Base-by-base conservation (phyloP, 2,797 vertebrate species). In the Periparus ater region DNA sequence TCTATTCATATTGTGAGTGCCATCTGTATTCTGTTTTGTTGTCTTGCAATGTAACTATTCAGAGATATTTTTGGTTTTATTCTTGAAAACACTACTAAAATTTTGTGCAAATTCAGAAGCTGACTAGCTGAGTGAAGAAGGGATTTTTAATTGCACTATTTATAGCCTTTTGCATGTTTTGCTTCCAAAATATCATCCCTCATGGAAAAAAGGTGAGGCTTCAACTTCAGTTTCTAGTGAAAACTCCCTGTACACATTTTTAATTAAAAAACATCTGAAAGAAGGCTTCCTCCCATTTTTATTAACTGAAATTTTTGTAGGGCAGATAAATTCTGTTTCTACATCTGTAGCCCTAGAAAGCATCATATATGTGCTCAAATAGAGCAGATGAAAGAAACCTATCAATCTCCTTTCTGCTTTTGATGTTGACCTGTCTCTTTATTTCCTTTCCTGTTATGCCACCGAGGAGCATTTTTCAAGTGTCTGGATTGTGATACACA, bases 31-130 rank as follows among this genome's bases (percentile, higher is more conserved):
- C 47, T 70, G 70, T 75, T 86, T 76, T 32, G 21, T 88, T 86
- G 13, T 86, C 80, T 86, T 81, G 44, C 47, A 73, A 10, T 53
- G 21, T 17, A 78, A 38, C 40, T 78, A 72, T 55, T 90, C 25
- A 67, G 76, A 81, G 36, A 45, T 79, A 47, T 58, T 87, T 92
- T 83, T 91, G n/a, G 51, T 62, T 94, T 81, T 81, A 53, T 86
- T 66, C 34, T 76, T 3, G 23, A 92, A 95, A 95, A 67, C 16
- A n/a, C 12, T 40, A 34, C 36, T 82, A 26, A 79, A 74, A 47
- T 42, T 76, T 60, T 84, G 21, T 78, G 66, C 22, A 61, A 78
- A 76, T 71, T 58, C 11, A 4, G 34, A 85, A 80, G 20, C 19
- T 91, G 77, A 60, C 32, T 45, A 53, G 40, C 47, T 91, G 65